Conservation (phyloP, 2,888 invertebrate species). For the Amiota mariae region DNA sequence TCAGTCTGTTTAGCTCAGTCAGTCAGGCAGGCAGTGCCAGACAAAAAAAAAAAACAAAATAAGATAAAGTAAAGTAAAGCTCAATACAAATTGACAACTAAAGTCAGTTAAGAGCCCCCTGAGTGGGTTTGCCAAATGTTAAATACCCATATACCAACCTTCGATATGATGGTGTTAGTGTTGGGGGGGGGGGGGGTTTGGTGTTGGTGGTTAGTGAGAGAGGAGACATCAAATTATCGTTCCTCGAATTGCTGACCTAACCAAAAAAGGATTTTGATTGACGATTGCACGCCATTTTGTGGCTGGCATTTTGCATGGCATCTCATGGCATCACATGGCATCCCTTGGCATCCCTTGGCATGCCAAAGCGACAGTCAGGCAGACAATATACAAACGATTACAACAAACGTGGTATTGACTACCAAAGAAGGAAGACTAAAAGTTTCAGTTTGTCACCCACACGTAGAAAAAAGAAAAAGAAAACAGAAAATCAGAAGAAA, state of each 20-base stretch:
- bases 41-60: too few species aligned
- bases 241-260: constrained; percentile 9
- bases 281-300: constrained; percentile 31
- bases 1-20: too few species aligned
- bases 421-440: too few species aligned
- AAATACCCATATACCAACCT: too few species aligned
- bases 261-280: constrained; percentile 37
- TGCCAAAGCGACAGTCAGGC: too few species aligned
- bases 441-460: constrained; percentile 4
- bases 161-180: background rate
- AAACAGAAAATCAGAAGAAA: background rate
- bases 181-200: background rate
- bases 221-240: background rate
- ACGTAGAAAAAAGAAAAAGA: background rate
- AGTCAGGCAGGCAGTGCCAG: too few species aligned
- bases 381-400: too few species aligned
- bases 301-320: constrained; percentile 18
- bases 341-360: background rate
- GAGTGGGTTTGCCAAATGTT: too few species aligned
- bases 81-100: background rate
- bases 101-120: background rate
- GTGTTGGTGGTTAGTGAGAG: too few species aligned
- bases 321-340: too few species aligned
- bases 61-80: background rate
- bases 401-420: too few species aligned